Evolutionary conservation across 37 sponge, comb jelly and placozoan genomes (phyloP), one percentile per base, ranked within the genome.

Genomic region (Chondrilla cf. caribensis): DNA sequence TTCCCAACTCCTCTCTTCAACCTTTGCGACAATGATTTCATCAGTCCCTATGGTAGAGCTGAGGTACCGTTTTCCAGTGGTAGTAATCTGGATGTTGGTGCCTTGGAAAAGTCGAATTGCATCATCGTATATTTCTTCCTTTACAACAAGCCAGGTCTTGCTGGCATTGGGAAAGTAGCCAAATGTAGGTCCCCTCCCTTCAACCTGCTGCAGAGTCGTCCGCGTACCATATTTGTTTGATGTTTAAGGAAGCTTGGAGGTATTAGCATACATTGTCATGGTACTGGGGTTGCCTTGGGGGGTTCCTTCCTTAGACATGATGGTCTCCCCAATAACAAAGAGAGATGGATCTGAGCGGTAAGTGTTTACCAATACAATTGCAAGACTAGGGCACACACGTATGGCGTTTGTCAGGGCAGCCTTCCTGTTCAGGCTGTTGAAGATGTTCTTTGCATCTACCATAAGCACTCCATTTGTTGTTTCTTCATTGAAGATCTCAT

Each of bases 231-330:
- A 62, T 62, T 15, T 62, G 64, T 15, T 62, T 4, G 22, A 15
- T 28, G 29, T 6, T n/a, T 7, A 19, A 9, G 7, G 6, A 6
- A n/a, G 6, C 29, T 62, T 19, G 64, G 6, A 19, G 64, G 25
- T 62, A n/a, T 19, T 62, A n/a, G 64, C 64, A 62, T 62, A 62
- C 64, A 62, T 62, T 62, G 64, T n/a, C 64, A 62, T 62, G 8
- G 64, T n/a, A 5, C 6, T 7, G 25, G 64, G 64, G 22, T 62
- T n/a, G 29, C 64, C 64, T 62, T 62, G 64, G 8, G 64, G 6
- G 8, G 64, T 28, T 28, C 64, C 64, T 28, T 29, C 64, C 15
- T 28, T 62, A 7, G 64, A 62, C 29, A 62, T n/a, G 29, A 62
- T 62, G 15, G 18, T 19, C 15, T 62, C 64, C 18, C 64, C 64